These are phyloP conservation scores for Macaria notata DNA, from an alignment of 2,888 invertebrate genomes.

Conservation along the genomic window DNA sequence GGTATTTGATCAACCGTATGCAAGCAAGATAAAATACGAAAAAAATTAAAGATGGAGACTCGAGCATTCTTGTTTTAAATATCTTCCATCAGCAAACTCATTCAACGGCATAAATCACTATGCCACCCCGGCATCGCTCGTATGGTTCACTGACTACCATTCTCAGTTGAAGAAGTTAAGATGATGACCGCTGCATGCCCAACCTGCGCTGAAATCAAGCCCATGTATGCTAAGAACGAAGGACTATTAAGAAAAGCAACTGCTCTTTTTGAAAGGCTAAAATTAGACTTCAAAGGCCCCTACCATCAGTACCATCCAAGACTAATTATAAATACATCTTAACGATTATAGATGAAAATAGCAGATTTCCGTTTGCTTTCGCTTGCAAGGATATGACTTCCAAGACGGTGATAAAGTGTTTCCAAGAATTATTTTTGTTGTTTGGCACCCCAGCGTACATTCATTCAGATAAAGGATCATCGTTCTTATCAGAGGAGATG, in stretches of 20 bases:
- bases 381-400: slow-evolving; percentile 11
- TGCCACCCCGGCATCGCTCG: not conserved
- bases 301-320: slow-evolving; percentile 2
- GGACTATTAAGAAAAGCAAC: no score
- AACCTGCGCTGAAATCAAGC: no score
- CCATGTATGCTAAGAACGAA: no score
- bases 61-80: no score
- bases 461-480: slow-evolving; percentile 6
- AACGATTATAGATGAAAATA: slow-evolving; percentile 31
- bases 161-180: no score
- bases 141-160: not conserved
- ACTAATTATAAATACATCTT: slow-evolving; percentile 21
- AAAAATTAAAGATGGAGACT: no score
- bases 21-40: no score
- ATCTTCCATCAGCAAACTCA: no score
- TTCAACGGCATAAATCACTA: not conserved
- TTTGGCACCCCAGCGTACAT: slow-evolving; percentile 9
- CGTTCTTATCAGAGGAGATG: slow-evolving; percentile 5
- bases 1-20: no score
- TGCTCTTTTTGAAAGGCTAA: no score
- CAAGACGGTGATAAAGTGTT: slow-evolving; percentile 4
- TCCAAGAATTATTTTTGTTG: slow-evolving; percentile 1
- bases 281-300: no score
- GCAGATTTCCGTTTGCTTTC: slow-evolving; percentile 30
- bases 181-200: no score